Base-by-base conservation (phyloP, 2,888 invertebrate species). In the Hyppa rectilinea region DNA sequence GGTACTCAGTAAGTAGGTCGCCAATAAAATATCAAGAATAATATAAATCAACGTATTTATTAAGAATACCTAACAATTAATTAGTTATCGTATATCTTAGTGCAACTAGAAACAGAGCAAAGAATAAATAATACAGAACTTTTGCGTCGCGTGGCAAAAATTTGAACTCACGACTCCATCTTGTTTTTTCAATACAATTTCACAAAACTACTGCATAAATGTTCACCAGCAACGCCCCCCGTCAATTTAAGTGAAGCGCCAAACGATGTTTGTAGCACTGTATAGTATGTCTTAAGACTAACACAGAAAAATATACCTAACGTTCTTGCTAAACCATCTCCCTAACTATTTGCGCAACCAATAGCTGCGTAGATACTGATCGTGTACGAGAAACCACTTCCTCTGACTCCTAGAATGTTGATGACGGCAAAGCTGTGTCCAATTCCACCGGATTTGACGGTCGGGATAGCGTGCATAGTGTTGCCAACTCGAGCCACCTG, bases 361-460 rank as follows among this genome's bases (percentile, higher is more conserved):
- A 69, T 71, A 17, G 71, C 7, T 0, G 69, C 69, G 17, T 58
- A 47, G 0, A 69, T 49, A 9, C 17, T 26, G 6, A 69, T 69
- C 9, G 69, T 58, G 12, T 69, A 69, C 0, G 47, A 34, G 26
- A 69, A 71, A 2, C 38, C 71, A 10, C 58, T 56, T 26, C 71
- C 58, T 71, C 69, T 56, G 4, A 69, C 69, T 40, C 69, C 69
- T 34, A 69, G 34, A 40, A 69, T 58, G 3, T 56, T 69, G 31
- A 69, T 26, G 17, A 55, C 38, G 5, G 34, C 69, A 4, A 58
- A 69, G 9, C 58, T 47, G 5, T n/a, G 47, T 2, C 69, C 69
- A 2, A 69, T 58, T n/a, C 69, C 69, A 26, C 69, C 69, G 0
- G 71, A 31, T 38, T 69, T 69, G 38, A 69, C 49, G 3, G 71